Conservation (phyloP, 2,888 invertebrate genomes). For the Plagodis pulveraria region DNA sequence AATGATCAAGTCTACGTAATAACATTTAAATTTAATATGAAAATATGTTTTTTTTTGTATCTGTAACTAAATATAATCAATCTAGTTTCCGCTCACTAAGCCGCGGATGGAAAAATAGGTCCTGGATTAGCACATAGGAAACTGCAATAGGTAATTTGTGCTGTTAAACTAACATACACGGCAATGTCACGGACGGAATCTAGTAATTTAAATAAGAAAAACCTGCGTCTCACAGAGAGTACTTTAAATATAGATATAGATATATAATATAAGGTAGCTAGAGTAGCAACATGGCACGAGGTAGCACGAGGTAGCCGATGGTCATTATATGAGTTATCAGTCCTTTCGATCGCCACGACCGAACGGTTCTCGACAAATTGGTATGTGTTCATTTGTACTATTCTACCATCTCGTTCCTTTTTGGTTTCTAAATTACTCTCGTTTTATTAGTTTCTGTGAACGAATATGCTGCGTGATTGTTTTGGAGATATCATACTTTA, state of each 20-base stretch:
- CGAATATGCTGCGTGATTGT: constrained; percentile 36
- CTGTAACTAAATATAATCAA: too few relatives aligned
- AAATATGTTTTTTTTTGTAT: too few relatives aligned
- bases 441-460: constrained; percentile 40
- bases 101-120: too few relatives aligned
- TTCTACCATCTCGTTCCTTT: constrained; percentile 37
- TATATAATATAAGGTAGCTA: constrained; percentile 9
- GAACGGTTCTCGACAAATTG: constrained; percentile 55
- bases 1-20: too few relatives aligned
- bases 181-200: constrained; percentile 12
- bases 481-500: constrained; percentile 32
- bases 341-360: constrained; percentile 63
- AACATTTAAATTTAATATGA: too few relatives aligned
- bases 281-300: constrained; percentile 36
- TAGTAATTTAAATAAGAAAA: constrained; percentile 19
- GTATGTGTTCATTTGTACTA: constrained; percentile 48
- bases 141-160: too few relatives aligned
- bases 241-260: constrained; percentile 19
- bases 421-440: constrained; percentile 41
- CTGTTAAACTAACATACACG: constrained; percentile 3
- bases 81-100: too few relatives aligned
- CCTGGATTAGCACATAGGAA: too few relatives aligned
- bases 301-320: constrained; percentile 57
- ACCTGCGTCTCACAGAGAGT: constrained; percentile 7
- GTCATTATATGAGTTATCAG: constrained; percentile 68